Evolutionary conservation across 1,140 invertebrate genomes (phyloP), one percentile per base, ranked within the genome.

Genomic region (Drosophila kohkoa): DNA sequence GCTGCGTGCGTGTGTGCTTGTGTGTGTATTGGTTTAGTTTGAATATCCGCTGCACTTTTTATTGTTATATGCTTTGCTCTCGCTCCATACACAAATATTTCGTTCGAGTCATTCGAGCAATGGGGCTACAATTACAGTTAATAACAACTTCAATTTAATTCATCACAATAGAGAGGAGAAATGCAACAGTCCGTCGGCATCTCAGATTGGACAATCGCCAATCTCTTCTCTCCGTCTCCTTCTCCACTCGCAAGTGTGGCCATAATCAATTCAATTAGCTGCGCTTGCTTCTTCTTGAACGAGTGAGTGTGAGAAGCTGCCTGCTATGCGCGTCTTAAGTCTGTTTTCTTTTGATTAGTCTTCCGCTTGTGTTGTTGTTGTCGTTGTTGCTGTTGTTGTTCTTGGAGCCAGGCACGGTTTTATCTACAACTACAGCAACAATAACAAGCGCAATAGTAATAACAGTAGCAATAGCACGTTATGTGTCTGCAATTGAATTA

Each of bases 401-500:
- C 16, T 77, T 65, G 83, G 83, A 77, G 83, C 75, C 83, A 82
- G 83, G 83, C 83, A 87, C 83, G 68, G 81, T 67, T 83, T 45
- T 48, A 46, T 63, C 76, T 62, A 67, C 72, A 87, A 79, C 76
- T 75, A 73, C 65, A 77, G 70, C 65, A 68, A 48, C 15, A 60
- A 38, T 20, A 62, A 52, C 11, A 55, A 48, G 46, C 28, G 3
- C 15, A 63, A 2, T 52, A 64, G 30, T 43, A 54, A 43, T 64
- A 57, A 57, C 35, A 15, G 54, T 57, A 65, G 51, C 62, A 46
- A 57, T 16, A 70, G 20, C 72, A 55, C 15, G 72, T 68, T 85
- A 62, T 75, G 75, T 85, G 75, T 86, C 67, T 74, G 83, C 83
- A 88, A 87, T 87, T 87, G 83, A 87, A 87, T 87, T 88, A 87